Conservation (phyloP, 2,888 invertebrate species). For the Coelogynopora nodosa region DNA sequence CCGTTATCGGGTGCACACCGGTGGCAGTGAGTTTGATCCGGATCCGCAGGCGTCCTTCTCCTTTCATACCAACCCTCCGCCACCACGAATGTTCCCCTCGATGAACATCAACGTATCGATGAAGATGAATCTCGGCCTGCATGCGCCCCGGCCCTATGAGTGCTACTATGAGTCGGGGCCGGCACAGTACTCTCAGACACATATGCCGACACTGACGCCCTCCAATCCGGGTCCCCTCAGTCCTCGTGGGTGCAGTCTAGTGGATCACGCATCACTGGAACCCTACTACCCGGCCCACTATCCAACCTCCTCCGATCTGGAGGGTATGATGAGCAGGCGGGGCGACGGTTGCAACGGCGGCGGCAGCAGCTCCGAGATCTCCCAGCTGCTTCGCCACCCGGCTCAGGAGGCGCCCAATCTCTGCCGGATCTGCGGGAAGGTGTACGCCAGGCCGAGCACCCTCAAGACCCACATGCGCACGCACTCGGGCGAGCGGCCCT, state of each 20-base stretch:
- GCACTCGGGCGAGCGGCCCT: slow-evolving; percentile 89
- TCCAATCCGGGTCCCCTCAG: neutral
- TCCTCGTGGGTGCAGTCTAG: neutral
- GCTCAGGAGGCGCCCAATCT: slow-evolving; percentile 66
- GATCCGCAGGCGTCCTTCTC: neutral
- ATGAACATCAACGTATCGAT: slow-evolving; percentile 95
- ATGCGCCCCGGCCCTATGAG: slow-evolving; percentile 9
- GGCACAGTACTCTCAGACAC: neutral
- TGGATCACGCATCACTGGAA: neutral
- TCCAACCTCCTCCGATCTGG: neutral
- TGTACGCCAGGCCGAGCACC: slow-evolving; percentile 88
- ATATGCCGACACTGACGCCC: slow-evolving; percentile 30
- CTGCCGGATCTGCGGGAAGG: slow-evolving; percentile 90
- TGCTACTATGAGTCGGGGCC: neutral
- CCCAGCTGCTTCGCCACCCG: slow-evolving; percentile 11
- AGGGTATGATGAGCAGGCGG: neutral
- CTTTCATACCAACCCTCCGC: neutral
- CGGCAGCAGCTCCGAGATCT: neutral
- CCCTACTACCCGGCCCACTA: slow-evolving; percentile 19
- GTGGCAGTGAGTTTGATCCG: slow-evolving; percentile 7
- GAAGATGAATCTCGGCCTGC: slow-evolving; percentile 92
- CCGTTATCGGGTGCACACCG: neutral
- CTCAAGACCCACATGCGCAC: slow-evolving; percentile 92
- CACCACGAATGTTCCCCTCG: slow-evolving; percentile 69
- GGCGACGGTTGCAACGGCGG: neutral